Percentiles rank a stretch among this genome's conserved stretches.
Evolutionary conservation across 2,113 vertebrate genomes (phyloP).

Genomic region (Tetrax tetrax): DNA sequence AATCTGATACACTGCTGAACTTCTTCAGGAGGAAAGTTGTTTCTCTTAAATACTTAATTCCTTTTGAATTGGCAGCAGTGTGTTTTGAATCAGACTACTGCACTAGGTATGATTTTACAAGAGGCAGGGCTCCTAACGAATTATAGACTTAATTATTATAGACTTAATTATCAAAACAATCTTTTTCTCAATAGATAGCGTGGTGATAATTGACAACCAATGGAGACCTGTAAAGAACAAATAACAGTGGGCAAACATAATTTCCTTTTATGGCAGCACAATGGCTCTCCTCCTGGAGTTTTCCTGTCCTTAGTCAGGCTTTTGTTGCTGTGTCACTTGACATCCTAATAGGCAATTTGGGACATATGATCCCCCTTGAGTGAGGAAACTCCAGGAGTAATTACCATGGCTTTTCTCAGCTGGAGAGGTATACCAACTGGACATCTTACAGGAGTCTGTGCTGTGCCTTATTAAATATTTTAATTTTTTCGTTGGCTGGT

Average conservation of each 20-base stretch:
- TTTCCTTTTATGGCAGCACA: not conserved
- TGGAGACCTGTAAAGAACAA: not conserved
- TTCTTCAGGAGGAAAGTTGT: not conserved
- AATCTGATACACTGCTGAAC: not conserved
- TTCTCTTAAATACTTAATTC: not conserved
- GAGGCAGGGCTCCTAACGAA: not conserved
- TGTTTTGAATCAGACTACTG: not conserved
- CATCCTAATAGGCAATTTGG: not conserved
- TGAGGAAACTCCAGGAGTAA: not conserved
- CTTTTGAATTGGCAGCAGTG: not conserved
- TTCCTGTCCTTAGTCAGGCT: not conserved
- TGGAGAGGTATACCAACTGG: not conserved
- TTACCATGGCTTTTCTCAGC: not conserved
- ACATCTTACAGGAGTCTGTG: not conserved
- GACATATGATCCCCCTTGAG: not conserved
- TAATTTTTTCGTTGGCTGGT: not conserved
- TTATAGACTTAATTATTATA: not conserved
- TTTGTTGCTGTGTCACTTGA: not conserved
- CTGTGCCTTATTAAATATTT: not conserved
- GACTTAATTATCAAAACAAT: not conserved
- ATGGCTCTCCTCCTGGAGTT: not conserved
- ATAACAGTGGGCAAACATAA: not conserved
- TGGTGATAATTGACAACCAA: not conserved
- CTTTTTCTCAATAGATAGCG: not conserved
- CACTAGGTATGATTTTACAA: not conserved